Percentiles rank a stretch among this genome's conserved stretches.
These are phyloP conservation scores for Achlya flavicornis DNA, from an alignment of 2,888 invertebrate species.

Conservation along the genomic window DNA sequence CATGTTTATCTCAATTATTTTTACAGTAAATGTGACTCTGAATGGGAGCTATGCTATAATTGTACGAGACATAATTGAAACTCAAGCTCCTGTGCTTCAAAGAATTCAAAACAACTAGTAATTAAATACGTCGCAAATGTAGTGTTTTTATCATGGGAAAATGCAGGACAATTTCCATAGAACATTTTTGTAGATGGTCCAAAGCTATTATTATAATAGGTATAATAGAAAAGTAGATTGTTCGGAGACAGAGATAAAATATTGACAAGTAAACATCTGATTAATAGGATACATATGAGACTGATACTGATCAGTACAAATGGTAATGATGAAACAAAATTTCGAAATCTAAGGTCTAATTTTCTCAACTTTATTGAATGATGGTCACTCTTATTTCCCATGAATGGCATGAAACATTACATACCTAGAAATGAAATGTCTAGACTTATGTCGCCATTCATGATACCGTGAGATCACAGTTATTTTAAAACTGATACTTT, in stretches of 20 bases:
- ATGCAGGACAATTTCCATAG: neutral
- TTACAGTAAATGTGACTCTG: conserved; percentile 37
- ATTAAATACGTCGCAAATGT: neutral
- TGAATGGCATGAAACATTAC: neutral
- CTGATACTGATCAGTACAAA: neutral
- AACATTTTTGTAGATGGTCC: too few species aligned
- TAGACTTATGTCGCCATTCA: conserved; percentile 27
- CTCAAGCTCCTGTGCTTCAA: neutral
- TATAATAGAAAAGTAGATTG: too few species aligned
- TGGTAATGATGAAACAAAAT: too few species aligned
- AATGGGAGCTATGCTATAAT: conserved; percentile 14
- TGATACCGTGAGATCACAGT: conserved; percentile 18
- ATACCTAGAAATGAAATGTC: conserved; percentile 18
- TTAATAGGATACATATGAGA: neutral
- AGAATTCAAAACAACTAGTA: neutral
- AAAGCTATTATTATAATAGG: neutral
- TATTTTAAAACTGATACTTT: conserved; percentile 15
- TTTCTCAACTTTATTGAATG: too few species aligned
- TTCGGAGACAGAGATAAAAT: too few species aligned
- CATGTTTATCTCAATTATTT: conserved; percentile 44
- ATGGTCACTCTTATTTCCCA: conserved; percentile 3
- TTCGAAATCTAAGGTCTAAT: too few species aligned
- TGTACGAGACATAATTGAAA: neutral
- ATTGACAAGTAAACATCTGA: neutral
- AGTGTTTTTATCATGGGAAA: neutral